A percentile compares a stretch with the other conserved stretches of the same genome.
Conservation (phyloP, 2,797 vertebrate genomes). For the Luscinia luscinia region DNA sequence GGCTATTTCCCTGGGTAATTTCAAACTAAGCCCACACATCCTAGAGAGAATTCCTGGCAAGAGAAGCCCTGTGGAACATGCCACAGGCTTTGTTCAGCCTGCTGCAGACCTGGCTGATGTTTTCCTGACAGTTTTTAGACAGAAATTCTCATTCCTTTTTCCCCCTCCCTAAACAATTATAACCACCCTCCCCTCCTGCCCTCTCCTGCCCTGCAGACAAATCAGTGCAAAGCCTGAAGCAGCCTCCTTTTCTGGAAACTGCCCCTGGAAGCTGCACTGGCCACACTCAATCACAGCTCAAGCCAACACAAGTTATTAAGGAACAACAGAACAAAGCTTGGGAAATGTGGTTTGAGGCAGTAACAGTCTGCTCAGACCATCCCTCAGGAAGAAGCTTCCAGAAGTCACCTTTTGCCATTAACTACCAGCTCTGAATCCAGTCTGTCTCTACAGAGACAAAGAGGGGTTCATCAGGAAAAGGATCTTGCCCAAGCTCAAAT, state of each 20-base stretch:
- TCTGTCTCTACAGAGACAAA: neutral
- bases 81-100: neutral
- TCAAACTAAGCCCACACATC: neutral
- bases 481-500: neutral
- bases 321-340: neutral
- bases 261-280: neutral
- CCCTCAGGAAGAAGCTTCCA: neutral
- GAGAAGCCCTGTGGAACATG: neutral
- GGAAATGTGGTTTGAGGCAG: neutral
- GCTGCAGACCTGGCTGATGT: neutral
- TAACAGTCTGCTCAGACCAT: neutral
- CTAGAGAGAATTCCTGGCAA: neutral
- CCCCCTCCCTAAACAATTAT: neutral
- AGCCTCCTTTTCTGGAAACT: neutral
- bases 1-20: neutral
- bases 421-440: neutral
- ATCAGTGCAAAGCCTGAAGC: neutral
- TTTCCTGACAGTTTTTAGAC: neutral
- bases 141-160: neutral
- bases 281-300: neutral
- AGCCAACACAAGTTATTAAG: neutral
- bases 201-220: neutral
- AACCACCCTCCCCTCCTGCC: neutral
- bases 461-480: neutral
- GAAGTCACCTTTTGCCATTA: neutral